Base-by-base conservation (phyloP, 2,113 vertebrate genomes). In the Salvelinus fontinalis region DNA sequence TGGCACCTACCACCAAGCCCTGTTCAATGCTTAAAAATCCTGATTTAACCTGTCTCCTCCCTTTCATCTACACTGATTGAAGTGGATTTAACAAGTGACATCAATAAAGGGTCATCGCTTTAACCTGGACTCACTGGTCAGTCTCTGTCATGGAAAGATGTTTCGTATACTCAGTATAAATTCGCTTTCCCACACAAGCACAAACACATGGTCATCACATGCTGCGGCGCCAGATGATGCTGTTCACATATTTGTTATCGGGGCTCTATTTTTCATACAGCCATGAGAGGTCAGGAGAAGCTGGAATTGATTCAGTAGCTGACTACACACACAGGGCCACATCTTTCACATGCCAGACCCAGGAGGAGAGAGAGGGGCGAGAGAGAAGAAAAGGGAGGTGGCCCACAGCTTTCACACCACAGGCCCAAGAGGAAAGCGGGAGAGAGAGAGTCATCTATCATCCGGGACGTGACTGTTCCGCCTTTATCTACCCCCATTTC, bases 401-500 rank as follows among this genome's bases (percentile, higher is more conserved):
- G 14, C 39, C 67, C 67, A 44, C 5, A 12, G 5, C n/a, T 70
- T 6, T 22, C 67, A 11, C 24, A 11, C 3, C 7, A 7, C 1
- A n/a, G 20, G 39, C 31, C 16, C 18, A 7, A 20, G 39, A 13
- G 39, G 34, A n/a, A 3, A 44, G 24, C 0, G 22, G 4, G 22
- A 48, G 26, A 60, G 67, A 76, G 26, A 39, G 71, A 57, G 34
- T 22, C 70, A 18, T 64, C 68, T 11, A 26, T 70, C 68, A 85
- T 67, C 77, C 82, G 54, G 82, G 78, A 79, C 60, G 24, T 68
- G 39, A 44, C 39, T 44, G 39, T 0, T 71, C 66, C 60, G 51
- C 49, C 74, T 81, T 82, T 81, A 79, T 79, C 82, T 87, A 85
- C 81, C 71, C 92, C 90, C 90, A 84, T 91, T 88, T 92, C 91